Percentiles rank a stretch among this genome's conserved stretches.
Evolutionary conservation across 2,888 invertebrate genomes (phyloP).

Genomic region (Ecdyonurus torrentis): DNA sequence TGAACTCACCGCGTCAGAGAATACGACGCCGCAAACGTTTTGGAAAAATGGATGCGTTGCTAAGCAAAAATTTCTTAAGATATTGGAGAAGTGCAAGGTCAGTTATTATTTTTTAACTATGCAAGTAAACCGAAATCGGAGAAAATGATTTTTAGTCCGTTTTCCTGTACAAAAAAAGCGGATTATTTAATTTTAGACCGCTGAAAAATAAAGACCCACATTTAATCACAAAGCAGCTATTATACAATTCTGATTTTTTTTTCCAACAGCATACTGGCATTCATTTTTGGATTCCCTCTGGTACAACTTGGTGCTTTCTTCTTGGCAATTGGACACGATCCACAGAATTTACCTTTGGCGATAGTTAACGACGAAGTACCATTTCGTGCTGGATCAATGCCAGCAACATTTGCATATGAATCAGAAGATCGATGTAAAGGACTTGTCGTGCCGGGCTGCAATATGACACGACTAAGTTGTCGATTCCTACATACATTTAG

Average conservation of each 20-base stretch:
- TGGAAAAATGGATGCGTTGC: slow-evolving; percentile 36
- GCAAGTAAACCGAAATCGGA: no score
- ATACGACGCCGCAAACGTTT: background rate
- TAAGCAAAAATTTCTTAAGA: slow-evolving; percentile 52
- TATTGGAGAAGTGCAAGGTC: slow-evolving; percentile 53
- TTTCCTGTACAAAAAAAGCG: no score
- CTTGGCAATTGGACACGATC: slow-evolving; percentile 61
- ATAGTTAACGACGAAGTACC: slow-evolving; percentile 61
- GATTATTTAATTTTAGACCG: background rate
- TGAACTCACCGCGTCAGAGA: background rate
- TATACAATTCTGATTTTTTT: background rate
- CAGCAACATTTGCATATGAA: slow-evolving; percentile 11
- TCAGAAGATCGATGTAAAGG: slow-evolving; percentile 10
- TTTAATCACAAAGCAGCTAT: background rate
- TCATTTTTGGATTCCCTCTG: slow-evolving; percentile 33
- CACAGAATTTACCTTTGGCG: slow-evolving; percentile 50
- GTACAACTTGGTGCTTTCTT: slow-evolving; percentile 66
- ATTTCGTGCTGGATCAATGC: background rate
- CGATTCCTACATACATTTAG: slow-evolving; percentile 7
- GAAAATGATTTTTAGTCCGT: no score
- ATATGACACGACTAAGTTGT: slow-evolving; percentile 11
- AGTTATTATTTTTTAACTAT: no score
- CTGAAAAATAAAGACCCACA: background rate
- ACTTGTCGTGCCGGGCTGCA: background rate
- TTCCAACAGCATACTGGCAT: background rate